phyloP scores from a whole-genome alignment of 2,113 vertebrate species.

The Eira barbara region DNA sequence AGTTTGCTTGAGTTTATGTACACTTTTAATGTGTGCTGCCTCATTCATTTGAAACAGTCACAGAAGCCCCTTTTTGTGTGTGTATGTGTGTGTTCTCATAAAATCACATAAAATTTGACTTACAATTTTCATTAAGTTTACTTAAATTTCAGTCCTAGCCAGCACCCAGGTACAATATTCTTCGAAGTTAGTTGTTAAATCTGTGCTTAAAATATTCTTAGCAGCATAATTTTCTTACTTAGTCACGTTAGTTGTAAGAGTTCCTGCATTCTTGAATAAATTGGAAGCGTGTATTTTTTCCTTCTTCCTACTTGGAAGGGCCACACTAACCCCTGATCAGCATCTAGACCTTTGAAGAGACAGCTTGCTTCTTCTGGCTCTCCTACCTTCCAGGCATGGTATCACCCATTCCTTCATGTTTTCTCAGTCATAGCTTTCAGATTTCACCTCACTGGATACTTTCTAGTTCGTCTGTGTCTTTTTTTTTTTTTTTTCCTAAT shows the following conservation, averaged over 20 bases:
- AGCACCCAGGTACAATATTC: neutral
- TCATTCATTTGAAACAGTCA: neutral
- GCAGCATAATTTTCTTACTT: neutral
- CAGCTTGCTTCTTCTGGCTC: neutral
- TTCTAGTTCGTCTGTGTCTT: neutral
- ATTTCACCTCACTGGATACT: neutral
- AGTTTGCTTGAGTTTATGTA: neutral
- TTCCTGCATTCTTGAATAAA: neutral
- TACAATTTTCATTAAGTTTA: neutral
- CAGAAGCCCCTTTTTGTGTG: neutral
- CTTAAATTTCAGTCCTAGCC: neutral
- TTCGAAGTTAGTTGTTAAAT: neutral
- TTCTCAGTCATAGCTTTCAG: neutral
- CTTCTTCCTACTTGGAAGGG: neutral
- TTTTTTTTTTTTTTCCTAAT: constrained; percentile 24
- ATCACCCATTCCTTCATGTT: neutral
- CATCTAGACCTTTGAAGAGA: neutral
- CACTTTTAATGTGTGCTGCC: neutral
- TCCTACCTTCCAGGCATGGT: neutral
- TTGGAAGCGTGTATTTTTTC: neutral
- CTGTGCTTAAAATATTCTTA: neutral
- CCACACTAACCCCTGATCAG: neutral
- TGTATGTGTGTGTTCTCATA: neutral
- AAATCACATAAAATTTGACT: neutral
- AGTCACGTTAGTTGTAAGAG: neutral